Percentiles rank a stretch among this genome's conserved stretches.
phyloP scores from a whole-genome alignment of 2,797 vertebrate genomes.

The Yasuhikotakia modesta region DNA sequence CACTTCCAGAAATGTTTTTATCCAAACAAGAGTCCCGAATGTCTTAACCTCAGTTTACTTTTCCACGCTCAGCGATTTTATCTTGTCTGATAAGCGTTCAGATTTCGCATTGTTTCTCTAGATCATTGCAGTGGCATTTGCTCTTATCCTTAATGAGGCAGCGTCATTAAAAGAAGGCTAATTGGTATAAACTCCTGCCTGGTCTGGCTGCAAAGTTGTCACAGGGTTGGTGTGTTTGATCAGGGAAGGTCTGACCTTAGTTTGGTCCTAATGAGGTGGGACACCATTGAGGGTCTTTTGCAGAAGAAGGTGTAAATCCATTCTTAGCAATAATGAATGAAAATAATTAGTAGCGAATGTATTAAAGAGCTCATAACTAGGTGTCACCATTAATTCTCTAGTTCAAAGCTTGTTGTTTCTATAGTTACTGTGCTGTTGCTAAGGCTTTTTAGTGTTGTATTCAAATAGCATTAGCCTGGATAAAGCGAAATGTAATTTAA shows the following conservation, averaged over 20 bases:
- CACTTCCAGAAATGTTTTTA: neutral
- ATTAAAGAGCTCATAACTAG: slow-evolving; percentile 26
- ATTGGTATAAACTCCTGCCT: slow-evolving; percentile 56
- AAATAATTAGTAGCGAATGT: slow-evolving; percentile 32
- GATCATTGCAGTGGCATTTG: slow-evolving; percentile 40
- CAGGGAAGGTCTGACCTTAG: slow-evolving; percentile 36
- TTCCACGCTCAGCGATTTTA: slow-evolving; percentile 3
- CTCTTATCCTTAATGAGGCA: slow-evolving; percentile 40
- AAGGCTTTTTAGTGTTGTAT: neutral
- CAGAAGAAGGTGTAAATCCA: slow-evolving; percentile 21
- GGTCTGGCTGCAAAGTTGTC: slow-evolving; percentile 47
- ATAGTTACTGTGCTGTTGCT: slow-evolving; percentile 4
- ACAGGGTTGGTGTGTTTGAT: slow-evolving; percentile 46
- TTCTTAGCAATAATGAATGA: slow-evolving; percentile 31
- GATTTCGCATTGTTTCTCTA: slow-evolving; percentile 27
- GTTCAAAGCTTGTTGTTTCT: neutral
- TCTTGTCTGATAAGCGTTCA: slow-evolving; percentile 15
- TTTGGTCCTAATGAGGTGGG: slow-evolving; percentile 49
- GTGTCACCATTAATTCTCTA: slow-evolving; percentile 15
- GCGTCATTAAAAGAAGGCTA: slow-evolving; percentile 48
- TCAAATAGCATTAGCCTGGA: neutral
- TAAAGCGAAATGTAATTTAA: neutral
- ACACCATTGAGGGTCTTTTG: slow-evolving; percentile 43
- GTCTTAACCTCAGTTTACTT: slow-evolving; percentile 18
- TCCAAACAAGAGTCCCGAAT: neutral